Evolutionary conservation across 2,888 invertebrate genomes (phyloP).

Genomic region (Parnassius mnemosyne): DNA sequence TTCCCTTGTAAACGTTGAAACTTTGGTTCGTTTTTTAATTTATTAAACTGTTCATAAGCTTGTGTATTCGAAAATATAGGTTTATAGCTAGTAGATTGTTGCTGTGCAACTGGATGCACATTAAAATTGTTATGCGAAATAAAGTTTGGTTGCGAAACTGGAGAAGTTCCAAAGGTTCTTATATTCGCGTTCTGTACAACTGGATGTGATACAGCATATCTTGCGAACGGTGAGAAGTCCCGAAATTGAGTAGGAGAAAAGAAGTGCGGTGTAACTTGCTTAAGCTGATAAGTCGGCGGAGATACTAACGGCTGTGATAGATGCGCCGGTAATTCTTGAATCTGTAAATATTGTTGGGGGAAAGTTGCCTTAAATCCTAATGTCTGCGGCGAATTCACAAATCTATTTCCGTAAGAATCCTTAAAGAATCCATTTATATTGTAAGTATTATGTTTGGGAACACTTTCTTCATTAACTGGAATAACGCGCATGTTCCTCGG

Average conservation of each 20-base stretch:
- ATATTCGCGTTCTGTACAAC: slow-evolving; percentile 49
- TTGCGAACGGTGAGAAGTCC: slow-evolving; percentile 40
- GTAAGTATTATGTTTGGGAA: slow-evolving; percentile 48
- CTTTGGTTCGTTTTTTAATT: slow-evolving; percentile 43
- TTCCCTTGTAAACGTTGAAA: slow-evolving; percentile 41
- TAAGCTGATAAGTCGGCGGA: slow-evolving; percentile 50
- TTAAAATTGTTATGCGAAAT: slow-evolving; percentile 33
- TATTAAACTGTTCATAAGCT: slow-evolving; percentile 39
- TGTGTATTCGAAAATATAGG: slow-evolving; percentile 47
- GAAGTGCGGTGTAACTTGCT: slow-evolving; percentile 51
- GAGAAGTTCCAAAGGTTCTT: slow-evolving; percentile 44
- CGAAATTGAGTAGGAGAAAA: slow-evolving; percentile 55
- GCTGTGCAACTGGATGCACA: slow-evolving; percentile 34
- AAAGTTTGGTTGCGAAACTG: slow-evolving; percentile 17
- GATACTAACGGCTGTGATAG: slow-evolving; percentile 63
- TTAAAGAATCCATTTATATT: slow-evolving; percentile 55
- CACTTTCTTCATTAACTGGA: slow-evolving; percentile 53
- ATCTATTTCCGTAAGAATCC: slow-evolving; percentile 71
- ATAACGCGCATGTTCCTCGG: slow-evolving; percentile 50
- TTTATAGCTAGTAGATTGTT: slow-evolving; percentile 52
- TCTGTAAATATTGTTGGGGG: slow-evolving; percentile 64
- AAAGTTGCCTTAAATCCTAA: slow-evolving; percentile 56
- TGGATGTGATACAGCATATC: slow-evolving; percentile 47
- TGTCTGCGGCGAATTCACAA: slow-evolving; percentile 54
- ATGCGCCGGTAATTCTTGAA: slow-evolving; percentile 68